Evolutionary conservation across 2,113 vertebrate species (phyloP), one percentile per base, ranked within the genome.

Genomic region (Copsychus sechellarum): DNA sequence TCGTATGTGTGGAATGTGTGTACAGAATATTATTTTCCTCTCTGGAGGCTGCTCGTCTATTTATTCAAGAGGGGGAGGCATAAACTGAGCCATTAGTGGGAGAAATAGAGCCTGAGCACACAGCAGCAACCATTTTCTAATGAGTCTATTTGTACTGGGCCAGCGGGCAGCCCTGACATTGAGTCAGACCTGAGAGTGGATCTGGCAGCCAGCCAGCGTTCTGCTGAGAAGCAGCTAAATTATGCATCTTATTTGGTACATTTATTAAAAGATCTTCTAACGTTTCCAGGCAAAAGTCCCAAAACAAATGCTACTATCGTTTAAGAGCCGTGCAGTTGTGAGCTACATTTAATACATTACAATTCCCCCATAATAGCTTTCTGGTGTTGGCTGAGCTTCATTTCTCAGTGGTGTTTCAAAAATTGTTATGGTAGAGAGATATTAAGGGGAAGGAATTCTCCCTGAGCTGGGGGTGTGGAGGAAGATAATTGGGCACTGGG

Each of bases 231-330:
- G 85, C 3, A 94, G 70, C 91, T 97, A 96, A 98, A 97, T 97
- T 98, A 97, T 97, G 90, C 96, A 97, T 98, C 93, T 97, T 97
- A 96, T 97, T 98, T 97, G 96, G 90, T 82, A 70, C 82, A 96
- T 98, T 97, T 98, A 93, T 98, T 98, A 97, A 97, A 97, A 97
- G 84, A 94, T 95, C 66, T 93, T 88, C 81, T 94, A 94, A 95
- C 70, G 79, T 96, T 98, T 95, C 69, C 67, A 95, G 91, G 96
- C 92, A 97, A 96, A 97, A 62, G 81, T 97, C 91, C 94, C 93
- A 19, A 97, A 98, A 96, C 95, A 97, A 97, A 96, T 97, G 94
- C 89, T 96, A 58, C 87, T 93, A 95, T 97, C 73, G 80, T 78
- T 96, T 97, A 96, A 97, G 95, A 73, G 34, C 86, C 74, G 95